Evolutionary conservation across 2,113 vertebrate genomes (phyloP), one percentile per base, ranked within the genome.

Genomic region (Tragelaphus buxtoni): DNA sequence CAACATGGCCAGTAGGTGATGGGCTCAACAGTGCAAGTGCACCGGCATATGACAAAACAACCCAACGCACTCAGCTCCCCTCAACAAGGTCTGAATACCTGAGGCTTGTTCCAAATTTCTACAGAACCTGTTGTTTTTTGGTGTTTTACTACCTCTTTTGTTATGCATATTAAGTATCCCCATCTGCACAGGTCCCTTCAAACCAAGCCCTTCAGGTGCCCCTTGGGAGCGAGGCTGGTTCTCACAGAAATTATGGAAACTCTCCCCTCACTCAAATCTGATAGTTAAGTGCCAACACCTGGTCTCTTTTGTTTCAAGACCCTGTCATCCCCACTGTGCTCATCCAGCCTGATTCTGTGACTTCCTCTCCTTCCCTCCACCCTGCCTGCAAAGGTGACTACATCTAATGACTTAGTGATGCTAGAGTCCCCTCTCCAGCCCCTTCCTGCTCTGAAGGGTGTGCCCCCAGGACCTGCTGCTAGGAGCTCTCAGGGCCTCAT

Each of bases 191-290:
- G 4, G 30, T 58, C 24, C 81, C 51, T 76, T 69, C 22, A 30
- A 7, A n/a, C 14, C n/a, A 30, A 91, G 16, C 22, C 26, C 26
- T 35, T 47, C 8, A 24, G 9, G 20, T 63, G 45, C 1, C 42
- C 32, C 42, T 84, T 53, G 53, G 80, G 32, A 1, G 0, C 2
- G 0, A 69, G 26, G 20, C 39, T 1, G 39, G 35, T 20, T 58
- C 45, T 35, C 14, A 74, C 22, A 84, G 32, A 10, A 76, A 58
- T 84, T 30, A 24, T 58, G 63, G 39, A 28, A 83, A 9, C 49
- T 20, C 35, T 20, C 26, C 32, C 9, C 9, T 28, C 55, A 80
- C 74, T 30, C 35, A 76, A 13, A 47, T 74, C 39, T 18, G 61
- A 45, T 18, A 47, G 16, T 17, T 89, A 84, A 65, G n/a, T 35